Evolutionary conservation across 2,113 vertebrate genomes (phyloP).

Genomic region (Circaetus gallicus): DNA sequence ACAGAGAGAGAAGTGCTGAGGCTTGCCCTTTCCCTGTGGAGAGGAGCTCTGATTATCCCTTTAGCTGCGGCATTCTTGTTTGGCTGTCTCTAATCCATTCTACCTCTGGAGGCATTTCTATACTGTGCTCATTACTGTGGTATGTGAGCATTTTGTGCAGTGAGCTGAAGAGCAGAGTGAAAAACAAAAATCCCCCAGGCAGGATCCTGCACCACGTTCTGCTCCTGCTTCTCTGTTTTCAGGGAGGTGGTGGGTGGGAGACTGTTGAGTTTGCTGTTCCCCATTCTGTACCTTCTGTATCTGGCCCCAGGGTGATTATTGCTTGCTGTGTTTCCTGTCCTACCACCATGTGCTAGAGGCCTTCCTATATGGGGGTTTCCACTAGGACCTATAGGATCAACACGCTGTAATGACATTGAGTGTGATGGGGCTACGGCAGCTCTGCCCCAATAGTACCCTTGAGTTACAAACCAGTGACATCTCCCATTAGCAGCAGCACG

Average conservation of each 20-base stretch:
- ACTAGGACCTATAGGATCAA: background rate
- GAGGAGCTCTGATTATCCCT: constrained; percentile 26
- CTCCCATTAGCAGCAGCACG: background rate
- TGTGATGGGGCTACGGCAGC: background rate
- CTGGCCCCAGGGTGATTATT: background rate
- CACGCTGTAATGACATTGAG: rapidly evolving
- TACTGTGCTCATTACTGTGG: background rate
- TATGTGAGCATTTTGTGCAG: constrained; percentile 20
- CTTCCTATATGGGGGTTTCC: background rate
- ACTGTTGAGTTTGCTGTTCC: background rate
- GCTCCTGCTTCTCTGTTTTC: background rate
- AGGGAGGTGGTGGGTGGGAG: background rate
- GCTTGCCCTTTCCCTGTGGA: background rate
- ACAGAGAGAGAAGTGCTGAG: background rate
- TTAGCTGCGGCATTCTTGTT: background rate
- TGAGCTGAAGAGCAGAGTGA: background rate
- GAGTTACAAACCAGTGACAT: background rate
- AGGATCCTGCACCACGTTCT: background rate
- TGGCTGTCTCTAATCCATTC: constrained; percentile 48
- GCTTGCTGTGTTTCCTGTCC: background rate
- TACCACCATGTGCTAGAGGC: background rate
- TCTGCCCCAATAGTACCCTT: background rate
- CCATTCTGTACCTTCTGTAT: background rate
- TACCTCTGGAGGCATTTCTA: constrained; percentile 46
- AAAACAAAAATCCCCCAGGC: background rate